Base-by-base conservation (phyloP, 2,797 vertebrate species). In the Monodelphis domestica region DNA sequence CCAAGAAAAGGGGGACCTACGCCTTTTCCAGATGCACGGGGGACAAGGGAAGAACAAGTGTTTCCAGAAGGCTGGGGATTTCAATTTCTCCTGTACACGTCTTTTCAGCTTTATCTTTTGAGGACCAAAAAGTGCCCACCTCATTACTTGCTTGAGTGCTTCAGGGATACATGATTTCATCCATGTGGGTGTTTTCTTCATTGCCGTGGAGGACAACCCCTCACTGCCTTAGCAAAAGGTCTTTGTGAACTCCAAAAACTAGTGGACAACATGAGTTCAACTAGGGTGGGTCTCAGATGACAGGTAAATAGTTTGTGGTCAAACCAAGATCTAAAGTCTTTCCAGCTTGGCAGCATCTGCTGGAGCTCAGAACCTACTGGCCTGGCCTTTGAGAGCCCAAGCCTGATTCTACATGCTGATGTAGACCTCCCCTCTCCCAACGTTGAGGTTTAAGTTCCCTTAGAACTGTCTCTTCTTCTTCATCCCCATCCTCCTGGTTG, bases 71-170 rank as follows among this genome's bases (percentile, higher is more conserved):
- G 15, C 28, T 33, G 89, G 21, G 54, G 52, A 89, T 45, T 94
- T 54, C 5, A 92, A 5, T 30, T 88, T 92, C 94, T 95, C 52
- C 56, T 14, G 93, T 88, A 84, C 70, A 28, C 53, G 12, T 84
- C 70, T 94, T 90, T 94, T 54, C 10, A 91, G 63, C 63, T 38
- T 70, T 70, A 28, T 89, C 28, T 95, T 94, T 91, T 7, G 91
- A 53, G 88, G 26, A 88, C 89, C 84, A 89, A 90, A 78, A 93
- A 93, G 94, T 89, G 57, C 89, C 90, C n/a, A 52, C 30, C 56
- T 91, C 33, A 84, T 93, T 78, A 7, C n/a, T 26, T 84, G 84
- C 70, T 84, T 84, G 38, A 84, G 38, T 84, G 84, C 38, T 84
- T 26, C 84, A 50, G 70, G 70, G 26, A 56, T 29, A 56, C 26